A percentile compares a stretch with the other conserved stretches of the same genome.
These are phyloP conservation scores for Cybosia mesomella DNA, from an alignment of 2,888 invertebrate genomes.

Conservation along the genomic window DNA sequence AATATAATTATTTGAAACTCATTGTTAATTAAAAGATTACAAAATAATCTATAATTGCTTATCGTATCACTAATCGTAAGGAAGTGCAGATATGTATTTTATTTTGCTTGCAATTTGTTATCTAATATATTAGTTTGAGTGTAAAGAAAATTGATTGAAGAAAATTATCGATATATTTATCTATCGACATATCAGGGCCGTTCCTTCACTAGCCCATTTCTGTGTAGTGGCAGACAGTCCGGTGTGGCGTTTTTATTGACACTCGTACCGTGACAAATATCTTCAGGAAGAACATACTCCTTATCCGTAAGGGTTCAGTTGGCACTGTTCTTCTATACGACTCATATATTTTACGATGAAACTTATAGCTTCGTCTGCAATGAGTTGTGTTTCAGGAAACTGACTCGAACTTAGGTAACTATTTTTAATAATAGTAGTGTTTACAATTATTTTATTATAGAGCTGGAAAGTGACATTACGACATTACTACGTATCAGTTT, in stretches of 20 bases:
- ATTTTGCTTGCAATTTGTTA: conserved; percentile 4
- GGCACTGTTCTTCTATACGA: conserved; percentile 44
- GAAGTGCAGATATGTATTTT: background rate
- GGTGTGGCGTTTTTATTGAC: conserved; percentile 87
- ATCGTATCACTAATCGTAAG: conserved; percentile 1
- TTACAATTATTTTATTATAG: background rate
- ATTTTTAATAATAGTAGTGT: background rate
- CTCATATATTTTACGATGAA: conserved; percentile 44
- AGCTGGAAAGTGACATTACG: no score
- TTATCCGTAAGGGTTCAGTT: conserved; percentile 45
- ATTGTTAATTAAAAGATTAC: conserved; percentile 8
- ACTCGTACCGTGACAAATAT: conserved; percentile 86
- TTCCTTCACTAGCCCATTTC: conserved; percentile 64
- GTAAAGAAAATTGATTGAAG: background rate
- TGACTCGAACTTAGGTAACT: background rate
- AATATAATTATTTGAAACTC: background rate
- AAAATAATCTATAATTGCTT: background rate
- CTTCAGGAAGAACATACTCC: conserved; percentile 67
- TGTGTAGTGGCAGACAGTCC: conserved; percentile 82
- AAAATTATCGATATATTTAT: conserved; percentile 20
- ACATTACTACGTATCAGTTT: background rate
- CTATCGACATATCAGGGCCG: conserved; percentile 36
- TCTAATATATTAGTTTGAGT: background rate
- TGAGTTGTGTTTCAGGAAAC: conserved; percentile 12
- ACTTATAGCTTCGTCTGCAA: conserved; percentile 19